phyloP scores from a whole-genome alignment of 2,888 invertebrate species.

The Ectemnius cavifrons region DNA sequence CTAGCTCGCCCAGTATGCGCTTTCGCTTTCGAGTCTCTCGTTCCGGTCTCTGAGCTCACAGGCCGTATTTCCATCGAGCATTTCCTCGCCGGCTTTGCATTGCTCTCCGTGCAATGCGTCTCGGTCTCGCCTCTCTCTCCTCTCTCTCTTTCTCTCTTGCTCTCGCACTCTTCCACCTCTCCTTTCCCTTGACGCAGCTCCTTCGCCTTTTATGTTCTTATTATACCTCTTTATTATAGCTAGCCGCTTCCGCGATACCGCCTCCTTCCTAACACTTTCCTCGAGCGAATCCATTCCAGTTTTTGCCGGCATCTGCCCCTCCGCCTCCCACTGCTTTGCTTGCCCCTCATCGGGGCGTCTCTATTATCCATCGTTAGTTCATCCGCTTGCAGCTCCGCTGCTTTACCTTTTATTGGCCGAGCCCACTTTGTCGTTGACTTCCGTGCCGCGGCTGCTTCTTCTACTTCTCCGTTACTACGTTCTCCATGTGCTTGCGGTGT shows the following conservation, averaged over 20 bases:
- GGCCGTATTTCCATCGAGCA: not conserved
- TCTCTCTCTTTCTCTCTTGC: not conserved
- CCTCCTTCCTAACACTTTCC: not conserved
- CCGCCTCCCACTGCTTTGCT: too few species aligned
- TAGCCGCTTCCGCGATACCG: slow-evolving; percentile 1
- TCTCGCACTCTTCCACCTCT: not conserved
- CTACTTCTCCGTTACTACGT: slow-evolving; percentile 38
- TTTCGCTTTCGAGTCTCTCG: not conserved
- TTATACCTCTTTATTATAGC: not conserved
- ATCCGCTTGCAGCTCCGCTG: slow-evolving; percentile 3
- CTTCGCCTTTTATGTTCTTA: not conserved
- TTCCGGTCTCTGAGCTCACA: not conserved
- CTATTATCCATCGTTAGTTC: slow-evolving; percentile 6
- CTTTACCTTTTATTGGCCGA: not conserved
- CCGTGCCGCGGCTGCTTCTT: too few species aligned
- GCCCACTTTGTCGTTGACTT: not conserved
- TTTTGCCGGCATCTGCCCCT: not conserved
- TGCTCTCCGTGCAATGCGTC: not conserved
- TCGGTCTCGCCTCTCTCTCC: too few species aligned
- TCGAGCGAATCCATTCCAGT: slow-evolving; percentile 1
- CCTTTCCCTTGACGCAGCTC: not conserved
- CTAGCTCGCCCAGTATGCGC: too few species aligned
- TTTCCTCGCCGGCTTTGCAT: slow-evolving; percentile 2
- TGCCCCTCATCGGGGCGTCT: not conserved
- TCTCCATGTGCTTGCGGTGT: slow-evolving; percentile 53